A percentile compares a stretch with the other conserved stretches of the same genome.
phyloP scores from a whole-genome alignment of 2,797 vertebrate genomes.

The Thalassophryne amazonica region DNA sequence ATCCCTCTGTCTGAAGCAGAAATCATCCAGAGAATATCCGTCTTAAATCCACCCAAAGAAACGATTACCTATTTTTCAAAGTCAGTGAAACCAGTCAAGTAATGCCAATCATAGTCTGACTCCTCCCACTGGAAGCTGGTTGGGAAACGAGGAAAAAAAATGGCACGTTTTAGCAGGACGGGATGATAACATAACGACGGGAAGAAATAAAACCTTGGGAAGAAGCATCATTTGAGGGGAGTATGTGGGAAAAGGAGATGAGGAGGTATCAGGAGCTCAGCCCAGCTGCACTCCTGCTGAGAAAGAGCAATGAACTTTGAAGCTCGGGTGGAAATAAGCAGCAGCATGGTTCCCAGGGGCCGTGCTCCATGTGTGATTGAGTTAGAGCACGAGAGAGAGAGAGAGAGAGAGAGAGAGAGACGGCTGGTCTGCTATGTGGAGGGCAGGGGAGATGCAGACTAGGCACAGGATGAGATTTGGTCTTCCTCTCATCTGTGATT shows the following conservation, averaged over 20 bases:
- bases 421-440: slow-evolving; percentile 40
- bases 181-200: slow-evolving; percentile 30
- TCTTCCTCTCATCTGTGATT: slow-evolving; percentile 56
- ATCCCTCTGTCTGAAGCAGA: slow-evolving; percentile 2
- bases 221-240: slow-evolving; percentile 27
- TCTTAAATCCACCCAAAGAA: slow-evolving; percentile 25
- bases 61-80: slow-evolving; percentile 25
- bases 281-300: slow-evolving; percentile 28
- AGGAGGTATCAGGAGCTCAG: slow-evolving; percentile 29
- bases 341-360: slow-evolving; percentile 50
- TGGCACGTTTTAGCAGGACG: slow-evolving; percentile 37
- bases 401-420: slow-evolving; percentile 31
- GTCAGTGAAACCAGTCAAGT: slow-evolving; percentile 40
- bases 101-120: slow-evolving; percentile 60
- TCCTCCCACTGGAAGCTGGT: slow-evolving; percentile 58
- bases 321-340: slow-evolving; percentile 53
- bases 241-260: slow-evolving; percentile 5
- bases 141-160: slow-evolving; percentile 58
- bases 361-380: slow-evolving; percentile 33
- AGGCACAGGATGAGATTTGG: slow-evolving; percentile 44
- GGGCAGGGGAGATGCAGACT: slow-evolving; percentile 49
- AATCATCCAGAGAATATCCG: slow-evolving; percentile 36
- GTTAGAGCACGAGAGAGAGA: slow-evolving; percentile 47
- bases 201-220: slow-evolving; percentile 36
- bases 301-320: slow-evolving; percentile 63